phyloP scores from a whole-genome alignment of 2,797 vertebrate species.

The Rousettus madagascariensis region DNA sequence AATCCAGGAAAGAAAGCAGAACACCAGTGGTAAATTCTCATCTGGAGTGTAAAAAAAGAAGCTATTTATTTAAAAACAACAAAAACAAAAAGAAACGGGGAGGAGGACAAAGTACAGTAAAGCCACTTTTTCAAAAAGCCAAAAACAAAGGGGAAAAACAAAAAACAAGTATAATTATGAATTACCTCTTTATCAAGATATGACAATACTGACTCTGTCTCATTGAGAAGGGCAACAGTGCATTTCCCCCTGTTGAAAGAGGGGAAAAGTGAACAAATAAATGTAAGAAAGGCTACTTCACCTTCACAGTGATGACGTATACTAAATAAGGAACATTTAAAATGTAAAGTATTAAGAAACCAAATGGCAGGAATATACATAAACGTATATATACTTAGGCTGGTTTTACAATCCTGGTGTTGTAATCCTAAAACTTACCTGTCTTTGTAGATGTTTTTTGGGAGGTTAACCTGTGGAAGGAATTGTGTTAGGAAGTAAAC shows the following conservation, averaged over 20 bases:
- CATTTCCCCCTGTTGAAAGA: slow-evolving; percentile 93
- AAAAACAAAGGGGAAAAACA: not conserved
- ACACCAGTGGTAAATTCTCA: not conserved
- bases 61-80: not conserved
- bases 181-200: slow-evolving; percentile 99
- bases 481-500: not conserved
- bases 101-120: not conserved
- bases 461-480: not conserved
- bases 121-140: not conserved
- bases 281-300: not conserved
- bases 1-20: slow-evolving; percentile 21
- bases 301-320: not conserved
- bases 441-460: not conserved
- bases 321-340: not conserved
- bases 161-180: not conserved
- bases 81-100: not conserved
- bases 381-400: not conserved
- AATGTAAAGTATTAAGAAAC: not conserved
- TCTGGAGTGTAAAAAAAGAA: slow-evolving; percentile 1
- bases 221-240: slow-evolving; percentile 96
- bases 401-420: not conserved
- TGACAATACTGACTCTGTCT: slow-evolving; percentile 95
- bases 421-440: not conserved
- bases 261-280: slow-evolving; percentile 21
- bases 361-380: not conserved